Evolutionary conservation across 2,888 invertebrate species (phyloP).

Genomic region (Tiphia femorata): DNA sequence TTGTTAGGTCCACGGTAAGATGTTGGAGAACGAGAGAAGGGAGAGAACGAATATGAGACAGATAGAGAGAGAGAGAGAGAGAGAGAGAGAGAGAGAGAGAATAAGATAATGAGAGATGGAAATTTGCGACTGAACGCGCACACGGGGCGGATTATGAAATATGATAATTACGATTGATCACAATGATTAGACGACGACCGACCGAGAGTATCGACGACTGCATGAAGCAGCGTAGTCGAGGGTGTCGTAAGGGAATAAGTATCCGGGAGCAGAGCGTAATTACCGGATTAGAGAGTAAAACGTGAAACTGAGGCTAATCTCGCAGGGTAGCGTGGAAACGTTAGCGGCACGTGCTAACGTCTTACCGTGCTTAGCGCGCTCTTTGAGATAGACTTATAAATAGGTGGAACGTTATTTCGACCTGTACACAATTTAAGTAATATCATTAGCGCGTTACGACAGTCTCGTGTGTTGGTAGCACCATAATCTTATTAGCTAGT

Average conservation of each 20-base stretch:
- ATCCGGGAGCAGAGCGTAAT: neutral
- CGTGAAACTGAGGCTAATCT: conserved; percentile 11
- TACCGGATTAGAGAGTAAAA: neutral
- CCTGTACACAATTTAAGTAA: conserved; percentile 51
- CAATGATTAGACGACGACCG: neutral
- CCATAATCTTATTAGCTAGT: conserved; percentile 60
- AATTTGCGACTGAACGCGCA: no score
- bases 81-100: neutral
- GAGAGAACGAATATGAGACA: no score
- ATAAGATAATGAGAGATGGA: neutral
- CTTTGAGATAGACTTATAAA: conserved; percentile 32
- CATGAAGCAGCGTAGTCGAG: conserved; percentile 42
- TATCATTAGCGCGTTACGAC: conserved; percentile 37
- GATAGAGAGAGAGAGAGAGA: no score
- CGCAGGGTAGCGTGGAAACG: conserved; percentile 1
- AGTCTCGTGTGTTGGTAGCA: conserved; percentile 55
- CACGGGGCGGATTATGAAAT: conserved; percentile 7
- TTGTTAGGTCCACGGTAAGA: conserved; percentile 41
- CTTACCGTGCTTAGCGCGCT: conserved; percentile 40
- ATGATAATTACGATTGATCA: no score
- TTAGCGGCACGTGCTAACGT: conserved; percentile 20
- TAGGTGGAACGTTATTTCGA: conserved; percentile 37
- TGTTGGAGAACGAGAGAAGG: conserved; percentile 3
- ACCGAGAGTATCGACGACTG: conserved; percentile 34
- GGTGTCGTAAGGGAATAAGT: neutral